Percentiles rank a stretch among this genome's conserved stretches.
phyloP scores from a whole-genome alignment of 2,888 invertebrate species.

The Diaprepes abbreviatus region DNA sequence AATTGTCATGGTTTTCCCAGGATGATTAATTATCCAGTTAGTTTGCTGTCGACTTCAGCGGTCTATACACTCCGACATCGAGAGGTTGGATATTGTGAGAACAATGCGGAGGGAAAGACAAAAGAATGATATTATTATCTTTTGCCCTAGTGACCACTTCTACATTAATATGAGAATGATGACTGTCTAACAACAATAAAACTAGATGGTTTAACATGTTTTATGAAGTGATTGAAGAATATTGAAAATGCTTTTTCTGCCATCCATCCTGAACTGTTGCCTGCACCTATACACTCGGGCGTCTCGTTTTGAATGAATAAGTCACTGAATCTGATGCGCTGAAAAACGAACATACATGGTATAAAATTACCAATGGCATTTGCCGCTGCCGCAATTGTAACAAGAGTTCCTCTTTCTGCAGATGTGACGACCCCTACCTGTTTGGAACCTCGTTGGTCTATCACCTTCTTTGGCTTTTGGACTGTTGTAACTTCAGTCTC shows the following conservation, averaged over 20 bases:
- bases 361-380: slow-evolving; percentile 22
- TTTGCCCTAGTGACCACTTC: not conserved
- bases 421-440: no score
- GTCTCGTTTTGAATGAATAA: slow-evolving; percentile 25
- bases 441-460: no score
- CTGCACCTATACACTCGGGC: slow-evolving; percentile 25
- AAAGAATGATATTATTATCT: slow-evolving; percentile 29
- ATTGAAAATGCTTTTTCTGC: not conserved
- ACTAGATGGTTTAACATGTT: no score
- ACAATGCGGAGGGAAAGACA: not conserved
- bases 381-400: slow-evolving; percentile 26
- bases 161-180: no score
- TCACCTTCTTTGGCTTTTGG: no score
- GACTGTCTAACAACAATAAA: no score
- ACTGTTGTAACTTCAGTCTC: no score
- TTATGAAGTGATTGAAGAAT: no score
- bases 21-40: no score
- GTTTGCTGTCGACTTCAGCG: no score
- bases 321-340: slow-evolving; percentile 24
- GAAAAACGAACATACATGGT: slow-evolving; percentile 34
- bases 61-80: no score
- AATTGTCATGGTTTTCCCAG: slow-evolving; percentile 39
- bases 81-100: no score
- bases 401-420: slow-evolving; percentile 36
- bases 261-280: slow-evolving; percentile 7